Evolutionary conservation across 2,797 vertebrate genomes (phyloP).

Genomic region (Gymnoscopelus braueri): DNA sequence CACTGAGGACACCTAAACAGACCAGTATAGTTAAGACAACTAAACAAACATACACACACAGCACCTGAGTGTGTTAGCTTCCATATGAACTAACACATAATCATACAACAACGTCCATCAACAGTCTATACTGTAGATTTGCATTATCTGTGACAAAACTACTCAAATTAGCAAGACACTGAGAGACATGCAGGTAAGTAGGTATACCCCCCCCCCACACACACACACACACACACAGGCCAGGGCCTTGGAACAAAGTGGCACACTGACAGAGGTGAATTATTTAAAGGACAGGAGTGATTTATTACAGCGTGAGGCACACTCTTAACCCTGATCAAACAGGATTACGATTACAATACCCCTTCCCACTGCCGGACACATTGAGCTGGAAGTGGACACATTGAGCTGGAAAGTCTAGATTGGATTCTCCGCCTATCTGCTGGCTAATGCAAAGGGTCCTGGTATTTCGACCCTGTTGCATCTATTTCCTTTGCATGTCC

Average conservation of each 20-base stretch:
- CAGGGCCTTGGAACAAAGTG: constrained; percentile 62
- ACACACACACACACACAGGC: constrained; percentile 12
- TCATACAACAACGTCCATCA: constrained; percentile 10
- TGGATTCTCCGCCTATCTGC: constrained; percentile 59
- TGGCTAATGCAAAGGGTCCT: constrained; percentile 60
- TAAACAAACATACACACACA: constrained; percentile 1
- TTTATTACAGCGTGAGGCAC: constrained; percentile 77
- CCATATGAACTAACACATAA: constrained; percentile 47
- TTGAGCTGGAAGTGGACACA: constrained; percentile 67
- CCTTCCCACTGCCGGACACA: constrained; percentile 66
- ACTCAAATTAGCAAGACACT: constrained; percentile 16
- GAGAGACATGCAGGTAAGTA: constrained; percentile 16
- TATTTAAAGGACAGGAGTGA: constrained; percentile 82
- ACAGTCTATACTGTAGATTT: neutral
- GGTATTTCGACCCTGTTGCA: constrained; percentile 69
- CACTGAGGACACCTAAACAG: constrained; percentile 63
- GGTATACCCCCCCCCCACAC: constrained; percentile 19
- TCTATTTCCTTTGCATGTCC: constrained; percentile 74
- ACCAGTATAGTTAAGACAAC: constrained; percentile 52
- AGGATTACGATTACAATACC: constrained; percentile 84
- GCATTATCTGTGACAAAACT: constrained; percentile 8
- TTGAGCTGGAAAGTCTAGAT: constrained; percentile 71
- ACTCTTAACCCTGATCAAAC: constrained; percentile 84
- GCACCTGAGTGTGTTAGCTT: constrained; percentile 54
- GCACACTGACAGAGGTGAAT: constrained; percentile 74